These are phyloP conservation scores for Melitaea athalia DNA, from an alignment of 2,888 invertebrate genomes.

Conservation along the genomic window DNA sequence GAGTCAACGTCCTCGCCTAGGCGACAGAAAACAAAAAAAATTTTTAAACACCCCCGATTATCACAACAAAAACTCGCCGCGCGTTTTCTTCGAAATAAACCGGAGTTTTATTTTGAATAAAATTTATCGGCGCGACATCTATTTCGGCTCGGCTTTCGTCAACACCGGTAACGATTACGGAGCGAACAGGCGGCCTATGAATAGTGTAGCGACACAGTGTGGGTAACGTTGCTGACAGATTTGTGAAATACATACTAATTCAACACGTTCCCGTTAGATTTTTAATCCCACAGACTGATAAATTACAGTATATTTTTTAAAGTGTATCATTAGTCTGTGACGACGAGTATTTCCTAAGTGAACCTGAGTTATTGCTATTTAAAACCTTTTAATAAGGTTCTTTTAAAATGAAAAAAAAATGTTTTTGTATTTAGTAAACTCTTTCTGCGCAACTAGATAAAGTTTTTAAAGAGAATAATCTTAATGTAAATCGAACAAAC, in stretches of 20 bases:
- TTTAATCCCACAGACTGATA: slow-evolving; percentile 33
- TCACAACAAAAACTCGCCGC: slow-evolving; percentile 65
- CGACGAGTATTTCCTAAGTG: slow-evolving; percentile 22
- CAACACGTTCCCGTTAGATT: slow-evolving; percentile 49
- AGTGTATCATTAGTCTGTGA: slow-evolving; percentile 30
- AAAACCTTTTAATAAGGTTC: slow-evolving; percentile 11
- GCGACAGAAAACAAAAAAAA: slow-evolving; percentile 45
- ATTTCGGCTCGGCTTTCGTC: slow-evolving; percentile 72
- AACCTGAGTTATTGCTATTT: slow-evolving; percentile 28
- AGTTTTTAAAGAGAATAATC: background rate
- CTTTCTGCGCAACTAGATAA: background rate
- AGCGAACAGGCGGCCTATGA: slow-evolving; percentile 61
- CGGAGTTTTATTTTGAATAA: slow-evolving; percentile 63
- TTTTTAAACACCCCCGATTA: slow-evolving; percentile 63
- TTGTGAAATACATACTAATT: slow-evolving; percentile 73
- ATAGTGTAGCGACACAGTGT: slow-evolving; percentile 62
- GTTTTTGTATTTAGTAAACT: background rate
- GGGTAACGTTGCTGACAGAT: slow-evolving; percentile 70
- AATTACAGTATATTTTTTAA: slow-evolving; percentile 30
- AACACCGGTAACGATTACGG: slow-evolving; percentile 55
- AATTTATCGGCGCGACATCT: slow-evolving; percentile 73
- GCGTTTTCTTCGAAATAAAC: slow-evolving; percentile 62
- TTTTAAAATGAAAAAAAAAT: background rate
- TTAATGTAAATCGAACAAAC: background rate
- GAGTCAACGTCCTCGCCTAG: slow-evolving; percentile 61